Evolutionary conservation across 1,140 invertebrate genomes (phyloP), one percentile per base, ranked within the genome.

Genomic region (Euborellia annulipes): DNA sequence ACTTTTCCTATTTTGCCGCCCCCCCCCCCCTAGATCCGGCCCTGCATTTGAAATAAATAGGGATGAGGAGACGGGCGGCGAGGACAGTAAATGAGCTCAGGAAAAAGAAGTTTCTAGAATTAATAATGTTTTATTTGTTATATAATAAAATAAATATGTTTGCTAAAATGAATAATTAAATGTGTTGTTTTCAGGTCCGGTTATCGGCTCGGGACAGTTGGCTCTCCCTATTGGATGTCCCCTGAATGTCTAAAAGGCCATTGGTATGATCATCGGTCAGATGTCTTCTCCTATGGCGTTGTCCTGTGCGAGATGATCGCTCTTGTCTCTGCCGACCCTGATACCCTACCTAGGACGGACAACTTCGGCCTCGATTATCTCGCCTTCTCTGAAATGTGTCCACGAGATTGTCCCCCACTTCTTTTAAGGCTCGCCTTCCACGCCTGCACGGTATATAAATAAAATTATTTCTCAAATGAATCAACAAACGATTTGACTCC

Each of bases 221-320:
- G 91, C 1, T 92, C 88, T 16, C 89, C 90, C 1, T 96, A 93
- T 66, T 97, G 91, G 91, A 95, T 96, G 79, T 91, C 91, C 36
- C 93, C 93, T 8, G 93, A 98, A 66, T 93, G 90, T 57, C 71
- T 98, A 20, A 84, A 85, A 58, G 89, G 89, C 17, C 72, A 85
- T 48, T 89, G 80, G 75, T 96, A 90, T 63, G 81, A 87, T 63
- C 72, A 87, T 64, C 71, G 82, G 49, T 86, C 87, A 51, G 92
- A 96, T 68, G 78, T 96, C 20, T 96, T 95, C 65, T 93, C 89
- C 16, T 94, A 85, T 65, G 92, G 93, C 17, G 93, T 97, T 52
- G 85, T 97, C 47, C 69, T 93, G 41, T 95, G 91, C 69, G 92
- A 97, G 66, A 73, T 96, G 47, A 96, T 95, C 54, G 90, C 88